Percentiles rank a stretch among this genome's conserved stretches.
Evolutionary conservation across 2,888 invertebrate genomes (phyloP).

Genomic region (Euzophera pinguis): DNA sequence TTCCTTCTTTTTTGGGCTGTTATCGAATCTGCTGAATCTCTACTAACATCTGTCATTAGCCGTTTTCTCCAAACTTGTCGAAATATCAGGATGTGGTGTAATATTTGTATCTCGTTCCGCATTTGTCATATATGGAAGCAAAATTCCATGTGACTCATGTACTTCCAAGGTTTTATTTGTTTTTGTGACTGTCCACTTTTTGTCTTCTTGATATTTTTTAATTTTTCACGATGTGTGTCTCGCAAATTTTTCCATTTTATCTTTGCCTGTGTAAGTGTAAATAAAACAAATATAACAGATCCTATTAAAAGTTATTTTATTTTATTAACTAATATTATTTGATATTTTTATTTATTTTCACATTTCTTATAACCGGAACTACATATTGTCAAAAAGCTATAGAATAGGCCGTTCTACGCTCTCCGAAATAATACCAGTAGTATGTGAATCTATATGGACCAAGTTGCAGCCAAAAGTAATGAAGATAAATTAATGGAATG

Average conservation of each 20-base stretch:
- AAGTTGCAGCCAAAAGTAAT: constrained; percentile 17
- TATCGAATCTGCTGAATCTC: constrained; percentile 13
- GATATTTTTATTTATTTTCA: constrained; percentile 19
- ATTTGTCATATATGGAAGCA: constrained; percentile 21
- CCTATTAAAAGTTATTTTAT: too few relatives aligned
- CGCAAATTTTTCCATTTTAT: constrained; percentile 21
- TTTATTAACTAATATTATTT: constrained; percentile 17
- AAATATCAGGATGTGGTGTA: constrained; percentile 19
- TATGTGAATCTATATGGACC: constrained; percentile 18
- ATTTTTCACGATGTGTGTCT: constrained; percentile 22
- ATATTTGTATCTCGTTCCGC: constrained; percentile 2
- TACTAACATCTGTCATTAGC: constrained; percentile 17
- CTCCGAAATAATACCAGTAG: constrained; percentile 20
- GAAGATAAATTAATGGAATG: too few relatives aligned
- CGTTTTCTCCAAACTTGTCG: constrained; percentile 15
- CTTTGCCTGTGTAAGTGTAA: constrained; percentile 20
- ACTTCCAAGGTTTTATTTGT: constrained; percentile 23
- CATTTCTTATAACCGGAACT: constrained; percentile 19
- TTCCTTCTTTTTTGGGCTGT: constrained; percentile 14
- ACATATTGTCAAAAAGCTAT: constrained; percentile 15
- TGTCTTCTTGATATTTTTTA: constrained; percentile 22
- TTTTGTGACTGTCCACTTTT: constrained; percentile 22
- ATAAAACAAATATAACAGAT: constrained; percentile 17
- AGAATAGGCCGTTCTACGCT: constrained; percentile 19
- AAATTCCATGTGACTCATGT: constrained; percentile 22